Conservation (phyloP, 1,140 invertebrate genomes). For the Penaeus chinensis region DNA sequence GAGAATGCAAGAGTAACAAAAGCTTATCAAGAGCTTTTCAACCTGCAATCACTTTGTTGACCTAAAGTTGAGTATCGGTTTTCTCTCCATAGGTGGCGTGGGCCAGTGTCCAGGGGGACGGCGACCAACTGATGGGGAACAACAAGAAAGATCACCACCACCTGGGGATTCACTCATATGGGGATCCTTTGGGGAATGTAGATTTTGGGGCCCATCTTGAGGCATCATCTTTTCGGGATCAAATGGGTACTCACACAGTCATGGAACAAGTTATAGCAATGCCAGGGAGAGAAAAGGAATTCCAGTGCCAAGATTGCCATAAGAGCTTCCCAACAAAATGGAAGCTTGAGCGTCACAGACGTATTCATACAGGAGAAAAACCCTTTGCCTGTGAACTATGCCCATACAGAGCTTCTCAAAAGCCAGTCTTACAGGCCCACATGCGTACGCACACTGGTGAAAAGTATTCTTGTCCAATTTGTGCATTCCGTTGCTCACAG, state of each 20-base stretch:
- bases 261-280: conserved; percentile 11
- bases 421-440: conserved; percentile 37
- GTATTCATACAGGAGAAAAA: conserved; percentile 49
- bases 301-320: conserved; percentile 42
- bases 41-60: not conserved
- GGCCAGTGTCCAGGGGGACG: conserved; percentile 43
- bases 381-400: conserved; percentile 50
- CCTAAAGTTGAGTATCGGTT: conserved; percentile 37
- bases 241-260: conserved; percentile 1
- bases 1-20: too few relatives aligned
- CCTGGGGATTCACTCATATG: conserved; percentile 24
- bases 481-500: conserved; percentile 39
- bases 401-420: conserved; percentile 46
- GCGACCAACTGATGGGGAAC: conserved; percentile 19
- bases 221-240: conserved; percentile 4
- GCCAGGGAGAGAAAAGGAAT: conserved; percentile 33
- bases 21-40: too few relatives aligned
- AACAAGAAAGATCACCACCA: conserved; percentile 29
- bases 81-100: conserved; percentile 52
- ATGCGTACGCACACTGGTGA: conserved; percentile 42
- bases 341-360: conserved; percentile 40
- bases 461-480: conserved; percentile 35
- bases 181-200: conserved; percentile 4
- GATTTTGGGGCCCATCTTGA: conserved; percentile 16
- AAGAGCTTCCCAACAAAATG: conserved; percentile 50